Evolutionary conservation across 2,797 vertebrate species (phyloP), one percentile per base, ranked within the genome.

Genomic region (Hippoglossus hippoglossus): DNA sequence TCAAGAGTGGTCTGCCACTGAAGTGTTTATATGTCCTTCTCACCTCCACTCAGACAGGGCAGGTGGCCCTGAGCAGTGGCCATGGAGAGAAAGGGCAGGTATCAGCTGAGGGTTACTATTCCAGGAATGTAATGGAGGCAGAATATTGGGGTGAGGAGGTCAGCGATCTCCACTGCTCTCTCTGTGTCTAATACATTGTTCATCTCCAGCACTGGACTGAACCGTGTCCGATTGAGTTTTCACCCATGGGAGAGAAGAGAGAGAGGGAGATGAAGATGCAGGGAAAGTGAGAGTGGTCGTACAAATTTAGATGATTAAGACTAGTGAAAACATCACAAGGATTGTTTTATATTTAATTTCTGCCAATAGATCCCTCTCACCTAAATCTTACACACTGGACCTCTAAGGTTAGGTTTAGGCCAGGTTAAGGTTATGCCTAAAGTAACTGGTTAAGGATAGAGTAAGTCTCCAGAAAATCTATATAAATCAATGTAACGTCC

Each of bases 101-200:
- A 41, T 60, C 9, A 49, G 15, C 4, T 31, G 28, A 50, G 34
- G 9, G 5, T 1, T 0, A 18, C 55, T 61, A 2, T 19, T 55
- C 49, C 9, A 0, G 6, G 4, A 24, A 24, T 31, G 49, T 28
- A 39, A 41, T 46, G 19, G 47, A 73, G 25, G 21, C 59, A 19
- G 47, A 54, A 80, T 73, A 53, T 81, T 71, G 47, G 26, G 73
- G 79, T 85, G 66, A 76, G 39, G 9, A 65, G 65, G 71, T 69
- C 53, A 18, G 28, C 5, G 8, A 9, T 65, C 44, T 63, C 66
- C 31, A 22, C 28, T 63, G 55, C 58, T 46, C 4, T 18, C 50
- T 53, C 7, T 49, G 44, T 68, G 28, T 67, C 50, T 50, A 50
- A 75, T 47, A n/a, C 19, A 28, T 24, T 59, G 18, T 34, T 58